A percentile compares a stretch with the other conserved stretches of the same genome.
These are phyloP conservation scores for Sinosuthora webbiana DNA, from an alignment of 2,113 vertebrate species.

Conservation along the genomic window DNA sequence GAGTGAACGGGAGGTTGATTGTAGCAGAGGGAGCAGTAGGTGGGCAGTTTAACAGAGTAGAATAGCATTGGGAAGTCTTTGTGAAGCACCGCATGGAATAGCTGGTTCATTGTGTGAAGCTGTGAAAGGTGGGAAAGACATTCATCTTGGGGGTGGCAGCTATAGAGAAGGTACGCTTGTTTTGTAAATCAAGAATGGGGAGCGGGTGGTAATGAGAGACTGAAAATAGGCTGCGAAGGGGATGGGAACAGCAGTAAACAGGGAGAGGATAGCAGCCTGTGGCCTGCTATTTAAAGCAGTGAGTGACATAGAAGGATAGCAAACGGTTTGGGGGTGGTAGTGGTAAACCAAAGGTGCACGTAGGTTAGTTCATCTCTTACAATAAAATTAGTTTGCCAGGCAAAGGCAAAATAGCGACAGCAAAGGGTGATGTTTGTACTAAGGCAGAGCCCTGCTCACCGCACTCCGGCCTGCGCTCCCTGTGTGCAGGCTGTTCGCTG, in stretches of 20 bases:
- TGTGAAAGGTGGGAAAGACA: not conserved
- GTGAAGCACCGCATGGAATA: not conserved
- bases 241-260: not conserved
- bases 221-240: not conserved
- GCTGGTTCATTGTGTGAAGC: not conserved
- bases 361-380: not conserved
- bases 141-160: not conserved
- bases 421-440: not conserved
- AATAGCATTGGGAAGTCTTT: not conserved
- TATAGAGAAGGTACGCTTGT: not conserved
- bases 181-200: not conserved
- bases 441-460: not conserved
- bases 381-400: not conserved
- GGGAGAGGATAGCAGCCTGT: not conserved
- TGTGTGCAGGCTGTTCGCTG: not conserved
- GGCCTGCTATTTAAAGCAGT: not conserved
- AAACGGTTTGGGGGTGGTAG: not conserved
- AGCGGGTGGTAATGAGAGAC: not conserved
- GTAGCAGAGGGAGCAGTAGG: not conserved
- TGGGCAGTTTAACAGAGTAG: not conserved
- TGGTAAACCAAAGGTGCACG: not conserved
- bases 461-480: not conserved
- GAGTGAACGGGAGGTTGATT: not conserved
- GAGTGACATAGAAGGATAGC: not conserved
- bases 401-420: not conserved